Conservation (phyloP, 1,140 invertebrate species). For the Acyrthosiphon pisum region DNA sequence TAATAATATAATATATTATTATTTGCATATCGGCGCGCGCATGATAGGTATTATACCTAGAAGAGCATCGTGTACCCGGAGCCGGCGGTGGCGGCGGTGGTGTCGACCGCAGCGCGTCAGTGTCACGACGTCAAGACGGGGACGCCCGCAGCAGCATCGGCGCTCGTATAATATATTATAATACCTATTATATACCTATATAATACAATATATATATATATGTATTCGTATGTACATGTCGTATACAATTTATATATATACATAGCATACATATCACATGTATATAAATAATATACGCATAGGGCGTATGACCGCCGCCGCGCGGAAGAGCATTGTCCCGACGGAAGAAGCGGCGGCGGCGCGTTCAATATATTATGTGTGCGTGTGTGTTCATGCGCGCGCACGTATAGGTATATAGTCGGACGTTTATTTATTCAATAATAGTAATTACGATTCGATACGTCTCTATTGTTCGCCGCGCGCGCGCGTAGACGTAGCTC, state of each 20-base stretch:
- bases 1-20: neutral
- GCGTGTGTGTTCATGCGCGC: neutral
- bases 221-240: neutral
- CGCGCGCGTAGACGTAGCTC: neutral
- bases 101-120: neutral
- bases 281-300: neutral
- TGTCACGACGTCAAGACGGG: neutral
- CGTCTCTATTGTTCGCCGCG: slow-evolving; percentile 3
- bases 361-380: neutral
- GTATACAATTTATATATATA: neutral
- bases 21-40: neutral
- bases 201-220: neutral
- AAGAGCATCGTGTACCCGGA: neutral
- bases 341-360: neutral
- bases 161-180: neutral
- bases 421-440: slow-evolving; percentile 17
- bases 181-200: too few species aligned
- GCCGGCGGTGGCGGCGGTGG: neutral
- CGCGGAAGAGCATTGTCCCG: neutral
- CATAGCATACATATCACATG: neutral
- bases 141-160: neutral
- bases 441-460: slow-evolving; percentile 17
- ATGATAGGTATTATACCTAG: neutral
- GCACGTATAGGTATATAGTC: neutral
- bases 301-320: neutral